A percentile compares a stretch with the other conserved stretches of the same genome.
phyloP scores from a whole-genome alignment of 1,140 invertebrate species.

The Holcopasites calliopsidis region DNA sequence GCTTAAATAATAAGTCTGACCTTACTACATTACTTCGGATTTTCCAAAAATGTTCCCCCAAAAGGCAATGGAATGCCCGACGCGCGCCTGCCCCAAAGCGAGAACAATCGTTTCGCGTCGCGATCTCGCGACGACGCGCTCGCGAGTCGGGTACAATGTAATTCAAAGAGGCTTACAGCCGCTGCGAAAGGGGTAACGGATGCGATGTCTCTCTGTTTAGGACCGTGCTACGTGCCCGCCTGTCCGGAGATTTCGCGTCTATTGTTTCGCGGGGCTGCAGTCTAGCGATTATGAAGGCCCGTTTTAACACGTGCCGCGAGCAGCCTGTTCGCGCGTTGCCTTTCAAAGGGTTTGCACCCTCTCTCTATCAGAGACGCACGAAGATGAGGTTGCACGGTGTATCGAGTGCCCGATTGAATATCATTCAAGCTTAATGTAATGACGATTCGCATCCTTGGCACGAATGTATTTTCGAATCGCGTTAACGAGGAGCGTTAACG shows the following conservation, averaged over 20 bases:
- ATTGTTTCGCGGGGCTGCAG: slow-evolving; percentile 12
- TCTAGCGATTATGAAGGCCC: slow-evolving; percentile 15
- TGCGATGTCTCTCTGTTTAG: slow-evolving; percentile 3
- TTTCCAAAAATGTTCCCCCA: not conserved
- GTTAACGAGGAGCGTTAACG: no score
- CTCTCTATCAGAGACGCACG: no score
- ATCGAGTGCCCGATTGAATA: no score
- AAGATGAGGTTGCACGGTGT: no score
- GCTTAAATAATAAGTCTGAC: no score
- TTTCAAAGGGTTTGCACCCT: not conserved
- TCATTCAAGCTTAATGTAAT: no score
- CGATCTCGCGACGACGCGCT: not conserved
- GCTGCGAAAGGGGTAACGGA: not conserved
- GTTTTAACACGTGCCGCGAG: not conserved
- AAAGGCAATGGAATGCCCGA: not conserved
- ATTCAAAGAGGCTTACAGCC: not conserved
- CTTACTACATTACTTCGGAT: no score
- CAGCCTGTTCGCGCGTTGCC: not conserved
- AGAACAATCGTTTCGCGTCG: slow-evolving; percentile 1
- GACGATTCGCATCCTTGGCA: no score
- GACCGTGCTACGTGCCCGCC: not conserved
- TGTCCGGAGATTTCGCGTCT: not conserved
- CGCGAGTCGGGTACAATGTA: slow-evolving; percentile 2
- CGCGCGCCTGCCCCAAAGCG: not conserved
- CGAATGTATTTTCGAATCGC: no score